Conservation (phyloP, 2,888 invertebrate genomes). For the Polyommatus iphigenia region DNA sequence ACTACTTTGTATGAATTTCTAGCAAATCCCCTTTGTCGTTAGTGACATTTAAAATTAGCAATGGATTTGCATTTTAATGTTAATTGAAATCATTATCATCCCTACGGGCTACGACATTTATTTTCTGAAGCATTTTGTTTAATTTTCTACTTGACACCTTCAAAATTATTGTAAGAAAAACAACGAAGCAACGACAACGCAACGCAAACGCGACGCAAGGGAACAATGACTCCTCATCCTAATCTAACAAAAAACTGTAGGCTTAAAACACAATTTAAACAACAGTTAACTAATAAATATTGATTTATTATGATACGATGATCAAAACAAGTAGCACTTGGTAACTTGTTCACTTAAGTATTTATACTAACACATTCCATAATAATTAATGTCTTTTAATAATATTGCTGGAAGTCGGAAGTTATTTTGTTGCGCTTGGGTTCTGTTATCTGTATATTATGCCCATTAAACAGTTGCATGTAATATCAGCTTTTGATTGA, state of each 20-base stretch:
- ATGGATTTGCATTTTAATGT: no score
- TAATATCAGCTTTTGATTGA: no score
- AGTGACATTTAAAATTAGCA: no score
- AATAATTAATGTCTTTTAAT: background rate
- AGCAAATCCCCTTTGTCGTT: no score
- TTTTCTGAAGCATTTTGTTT: no score
- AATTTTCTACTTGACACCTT: no score
- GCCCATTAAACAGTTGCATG: background rate
- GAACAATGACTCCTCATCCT: background rate
- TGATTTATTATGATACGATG: background rate
- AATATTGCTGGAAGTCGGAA: background rate
- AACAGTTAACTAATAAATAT: background rate
- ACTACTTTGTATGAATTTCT: no score
- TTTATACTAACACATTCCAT: background rate
- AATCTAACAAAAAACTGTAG: background rate
- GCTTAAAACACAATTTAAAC: background rate
- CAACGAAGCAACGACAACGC: background rate
- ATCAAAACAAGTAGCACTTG: slow-evolving; percentile 9
- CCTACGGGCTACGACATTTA: no score
- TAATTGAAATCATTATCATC: no score
- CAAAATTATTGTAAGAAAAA: no score
- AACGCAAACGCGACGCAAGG: background rate
- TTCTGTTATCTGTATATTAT: background rate
- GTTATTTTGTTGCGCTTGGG: background rate
- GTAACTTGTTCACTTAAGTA: background rate